Base-by-base conservation (phyloP, 1,140 invertebrate species). In the Drosophila bocki region DNA sequence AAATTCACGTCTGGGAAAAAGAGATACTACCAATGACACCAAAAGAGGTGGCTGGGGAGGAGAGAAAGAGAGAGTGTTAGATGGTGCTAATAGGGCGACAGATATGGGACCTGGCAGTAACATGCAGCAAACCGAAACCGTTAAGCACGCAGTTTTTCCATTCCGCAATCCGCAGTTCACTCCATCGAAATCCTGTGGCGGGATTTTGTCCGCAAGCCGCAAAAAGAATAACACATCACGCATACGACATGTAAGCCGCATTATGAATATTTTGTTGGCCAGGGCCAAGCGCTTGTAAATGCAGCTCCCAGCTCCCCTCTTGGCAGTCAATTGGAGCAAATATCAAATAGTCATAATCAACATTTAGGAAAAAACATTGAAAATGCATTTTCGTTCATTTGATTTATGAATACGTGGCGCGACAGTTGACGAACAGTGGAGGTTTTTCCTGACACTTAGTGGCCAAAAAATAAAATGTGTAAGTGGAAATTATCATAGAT, bases 171-270 rank as follows among this genome's bases (percentile, higher is more conserved):
- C 45, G 39, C 67, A 44, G 35, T 51, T 12, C 72, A 74, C 37
- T 19, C 29, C 57, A 33, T 48, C 44, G 42, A 60, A 60, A 72
- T 72, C 32, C 68, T 32, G 67, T n/a, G 32, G 44, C n/a, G 37
- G 56, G 67, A 74, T 74, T 70, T 74, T 9, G 45, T 26, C 35
- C 17, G 47, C 45, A 54, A 41, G 42, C 71, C 83, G 56, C 77
- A 87, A 90, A 88, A 88, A 90, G 85, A 90, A 90, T 88, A 84
- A 65, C 84, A 81, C 85, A 88, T 84, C 85, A 81, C 80, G 69
- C 78, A 88, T 90, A 72, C 84, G 84, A 90, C 85, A 88, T 90
- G 85, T 78, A 65, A 90, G 84, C 84, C 85, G 84, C 84, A 90
- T 88, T 88, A 88, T 88, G 84, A 90, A 88, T 87, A 87, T 87